phyloP scores from a whole-genome alignment of 2,113 vertebrate species.

The Lepidothrix coronata region DNA sequence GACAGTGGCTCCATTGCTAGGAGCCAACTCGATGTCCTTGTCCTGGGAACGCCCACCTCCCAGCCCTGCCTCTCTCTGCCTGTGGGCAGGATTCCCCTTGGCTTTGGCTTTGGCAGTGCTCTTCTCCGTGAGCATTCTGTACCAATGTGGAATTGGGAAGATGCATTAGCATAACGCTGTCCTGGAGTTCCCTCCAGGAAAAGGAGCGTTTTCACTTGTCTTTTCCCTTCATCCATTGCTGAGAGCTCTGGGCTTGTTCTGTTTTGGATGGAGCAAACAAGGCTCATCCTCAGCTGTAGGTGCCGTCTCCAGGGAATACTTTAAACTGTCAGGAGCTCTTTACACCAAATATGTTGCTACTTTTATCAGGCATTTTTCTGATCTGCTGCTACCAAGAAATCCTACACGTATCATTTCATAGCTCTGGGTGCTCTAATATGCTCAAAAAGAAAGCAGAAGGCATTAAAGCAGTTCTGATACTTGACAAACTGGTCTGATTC shows the following conservation, averaged over 20 bases:
- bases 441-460: slow-evolving; percentile 16
- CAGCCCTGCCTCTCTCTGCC: not conserved
- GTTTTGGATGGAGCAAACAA: not conserved
- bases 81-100: not conserved
- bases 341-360: not conserved
- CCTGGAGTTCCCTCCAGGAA: not conserved
- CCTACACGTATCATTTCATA: not conserved
- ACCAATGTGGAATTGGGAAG: not conserved
- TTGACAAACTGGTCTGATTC: not conserved
- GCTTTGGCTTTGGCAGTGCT: not conserved
- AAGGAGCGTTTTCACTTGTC: not conserved
- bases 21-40: not conserved
- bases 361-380: not conserved
- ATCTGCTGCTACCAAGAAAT: slow-evolving; percentile 15
- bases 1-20: not conserved
- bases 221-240: not conserved
- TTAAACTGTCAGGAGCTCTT: not conserved
- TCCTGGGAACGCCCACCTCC: not conserved
- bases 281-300: not conserved
- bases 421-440: not conserved
- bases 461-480: slow-evolving; percentile 3
- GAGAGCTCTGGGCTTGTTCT: not conserved
- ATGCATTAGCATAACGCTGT: not conserved
- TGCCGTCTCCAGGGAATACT: not conserved
- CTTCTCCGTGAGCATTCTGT: not conserved